A percentile compares a stretch with the other conserved stretches of the same genome.
Evolutionary conservation across 1,140 invertebrate species (phyloP).

Genomic region (Achatina immaculata): DNA sequence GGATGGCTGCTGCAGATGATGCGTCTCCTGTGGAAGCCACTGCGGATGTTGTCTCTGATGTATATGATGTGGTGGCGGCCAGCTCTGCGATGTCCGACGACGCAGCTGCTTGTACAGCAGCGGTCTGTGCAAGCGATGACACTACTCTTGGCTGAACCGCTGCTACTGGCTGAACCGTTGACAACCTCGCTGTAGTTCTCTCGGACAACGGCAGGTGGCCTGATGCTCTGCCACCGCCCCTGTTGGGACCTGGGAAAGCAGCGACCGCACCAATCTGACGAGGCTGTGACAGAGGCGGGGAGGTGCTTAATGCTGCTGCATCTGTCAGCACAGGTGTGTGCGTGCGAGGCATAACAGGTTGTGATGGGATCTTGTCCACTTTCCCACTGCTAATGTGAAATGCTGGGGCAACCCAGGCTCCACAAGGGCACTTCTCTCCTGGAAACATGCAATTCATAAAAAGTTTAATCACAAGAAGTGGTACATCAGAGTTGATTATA

Average conservation of each 20-base stretch:
- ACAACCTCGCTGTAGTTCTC: constrained; percentile 4
- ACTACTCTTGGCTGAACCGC: constrained; percentile 20
- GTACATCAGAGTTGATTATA: no score
- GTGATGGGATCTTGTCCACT: constrained; percentile 58
- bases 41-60: neutral
- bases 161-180: neutral
- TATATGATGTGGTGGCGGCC: neutral
- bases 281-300: neutral
- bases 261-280: constrained; percentile 20
- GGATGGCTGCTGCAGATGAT: neutral
- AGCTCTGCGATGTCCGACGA: neutral
- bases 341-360: constrained; percentile 31
- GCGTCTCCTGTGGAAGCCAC: neutral
- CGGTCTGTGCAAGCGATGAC: neutral
- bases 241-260: neutral
- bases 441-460: no score
- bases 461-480: neutral
- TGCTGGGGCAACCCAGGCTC: constrained; percentile 68
- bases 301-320: neutral
- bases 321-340: constrained; percentile 23
- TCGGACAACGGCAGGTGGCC: constrained; percentile 2
- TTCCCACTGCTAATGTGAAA: constrained; percentile 68
- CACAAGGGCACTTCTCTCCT: constrained; percentile 69
- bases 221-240: neutral
- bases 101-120: neutral